Base-by-base conservation (phyloP, 2,113 vertebrate genomes). In the Excalfactoria chinensis region DNA sequence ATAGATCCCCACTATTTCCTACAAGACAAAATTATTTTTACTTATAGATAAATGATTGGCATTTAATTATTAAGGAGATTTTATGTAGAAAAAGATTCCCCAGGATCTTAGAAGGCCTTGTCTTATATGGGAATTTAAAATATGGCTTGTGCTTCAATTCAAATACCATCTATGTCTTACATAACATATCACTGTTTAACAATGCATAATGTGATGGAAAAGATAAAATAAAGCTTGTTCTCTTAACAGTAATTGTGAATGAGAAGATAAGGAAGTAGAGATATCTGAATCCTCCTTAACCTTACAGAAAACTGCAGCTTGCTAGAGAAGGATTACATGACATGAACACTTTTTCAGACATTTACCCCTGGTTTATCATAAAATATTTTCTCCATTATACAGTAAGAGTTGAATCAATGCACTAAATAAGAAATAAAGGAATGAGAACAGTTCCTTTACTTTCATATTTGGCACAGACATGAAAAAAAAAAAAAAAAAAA, bases 271-370 rank as follows among this genome's bases (percentile, higher is more conserved):
- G 28, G 22, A 86, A 78, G 9, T 40, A 83, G 60, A 48, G 66
- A 93, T 80, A 63, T 25, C 72, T 23, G 59, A 92, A 93, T 78
- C 53, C 7, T 71, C 68, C 91, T 90, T 84, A 94, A 95, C 87
- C 88, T 67, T 60, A 83, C 3, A 88, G 69, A 91, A 91, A 78
- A 87, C 16, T 75, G 62, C 1, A 17, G 20, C 21, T 83, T 89
- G 64, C 89, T 92, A 89, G 77, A 69, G 41, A 83, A 89, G 73
- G 81, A 93, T 93, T 95, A 90, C 35, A 58, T 60, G 78, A 73
- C 78, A 92, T 30, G 88, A 94, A 84, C 51, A 64, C 6, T 81
- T 92, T 73, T 88, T 70, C 74, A 85, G 64, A 70, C 53, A 93
- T 89, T 91, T 90, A 67, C n/a, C 78, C 78, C 78, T 92, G 23